Conservation (phyloP, 2,888 invertebrate species). For the Venustoraphidia nigricollis region DNA sequence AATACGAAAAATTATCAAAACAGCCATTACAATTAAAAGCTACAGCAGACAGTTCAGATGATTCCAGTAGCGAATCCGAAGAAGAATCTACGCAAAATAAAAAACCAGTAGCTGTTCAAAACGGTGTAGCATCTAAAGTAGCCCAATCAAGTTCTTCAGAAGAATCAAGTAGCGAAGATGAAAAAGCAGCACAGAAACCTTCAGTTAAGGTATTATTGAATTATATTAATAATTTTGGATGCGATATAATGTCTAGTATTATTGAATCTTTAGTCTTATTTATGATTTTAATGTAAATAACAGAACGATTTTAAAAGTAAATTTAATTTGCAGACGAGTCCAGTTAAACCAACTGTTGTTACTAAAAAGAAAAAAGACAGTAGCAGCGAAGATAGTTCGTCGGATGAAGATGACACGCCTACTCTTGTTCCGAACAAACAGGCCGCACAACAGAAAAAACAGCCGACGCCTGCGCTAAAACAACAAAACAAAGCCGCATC, state of each 20-base stretch:
- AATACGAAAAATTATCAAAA: constrained; percentile 34
- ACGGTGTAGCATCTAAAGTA: constrained; percentile 13
- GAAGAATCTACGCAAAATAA: constrained; percentile 19
- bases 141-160: constrained; percentile 3
- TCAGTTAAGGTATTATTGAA: neutral
- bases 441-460: constrained; percentile 7
- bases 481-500: constrained; percentile 28
- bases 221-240: too few relatives aligned
- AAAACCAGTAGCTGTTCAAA: constrained; percentile 16
- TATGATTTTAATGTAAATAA: neutral
- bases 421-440: constrained; percentile 1
- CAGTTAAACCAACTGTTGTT: neutral
- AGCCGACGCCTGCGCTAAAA: constrained; percentile 18
- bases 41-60: constrained; percentile 20
- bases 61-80: constrained; percentile 6
- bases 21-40: constrained; percentile 19
- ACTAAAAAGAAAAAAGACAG: neutral
- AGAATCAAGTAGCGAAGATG: constrained; percentile 2
- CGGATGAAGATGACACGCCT: constrained; percentile 6
- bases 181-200: neutral
- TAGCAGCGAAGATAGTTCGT: constrained; percentile 4
- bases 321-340: neutral
- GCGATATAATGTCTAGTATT: too few relatives aligned
- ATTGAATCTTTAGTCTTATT: too few relatives aligned
- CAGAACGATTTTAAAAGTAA: neutral